These are phyloP conservation scores for Eublepharis macularius DNA, from an alignment of 2,113 vertebrate genomes.

Conservation along the genomic window DNA sequence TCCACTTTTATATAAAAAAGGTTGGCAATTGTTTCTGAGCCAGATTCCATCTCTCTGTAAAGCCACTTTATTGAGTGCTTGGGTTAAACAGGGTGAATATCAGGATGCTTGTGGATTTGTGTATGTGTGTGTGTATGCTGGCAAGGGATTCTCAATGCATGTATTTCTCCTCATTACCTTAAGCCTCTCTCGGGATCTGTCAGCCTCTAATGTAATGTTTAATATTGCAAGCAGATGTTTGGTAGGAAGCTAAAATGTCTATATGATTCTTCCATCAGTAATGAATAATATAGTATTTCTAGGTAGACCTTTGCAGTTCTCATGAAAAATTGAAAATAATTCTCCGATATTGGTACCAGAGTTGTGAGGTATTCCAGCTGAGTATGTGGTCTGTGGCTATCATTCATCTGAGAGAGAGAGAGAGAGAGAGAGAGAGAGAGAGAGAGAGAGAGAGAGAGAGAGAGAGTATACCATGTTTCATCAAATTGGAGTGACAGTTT, in stretches of 20 bases:
- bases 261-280: not conserved
- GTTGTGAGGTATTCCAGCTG: not conserved
- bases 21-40: not conserved
- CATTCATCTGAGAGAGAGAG: not conserved
- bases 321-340: slow-evolving; percentile 5
- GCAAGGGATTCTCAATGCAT: not conserved
- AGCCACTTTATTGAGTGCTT: not conserved
- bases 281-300: not conserved
- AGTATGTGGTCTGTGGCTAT: not conserved
- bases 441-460: accelerated
- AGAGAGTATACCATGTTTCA: not conserved
- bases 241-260: not conserved
- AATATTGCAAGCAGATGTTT: not conserved
- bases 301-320: not conserved
- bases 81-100: not conserved
- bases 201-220: not conserved
- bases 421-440: not conserved
- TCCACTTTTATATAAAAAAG: not conserved
- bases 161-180: not conserved
- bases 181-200: not conserved
- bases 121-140: not conserved
- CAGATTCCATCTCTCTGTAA: not conserved
- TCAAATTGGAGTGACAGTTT: not conserved
- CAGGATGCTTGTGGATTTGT: not conserved
- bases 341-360: not conserved